Evolutionary conservation across 2,797 vertebrate species (phyloP).

Genomic region (Pseudochromis fuscus): DNA sequence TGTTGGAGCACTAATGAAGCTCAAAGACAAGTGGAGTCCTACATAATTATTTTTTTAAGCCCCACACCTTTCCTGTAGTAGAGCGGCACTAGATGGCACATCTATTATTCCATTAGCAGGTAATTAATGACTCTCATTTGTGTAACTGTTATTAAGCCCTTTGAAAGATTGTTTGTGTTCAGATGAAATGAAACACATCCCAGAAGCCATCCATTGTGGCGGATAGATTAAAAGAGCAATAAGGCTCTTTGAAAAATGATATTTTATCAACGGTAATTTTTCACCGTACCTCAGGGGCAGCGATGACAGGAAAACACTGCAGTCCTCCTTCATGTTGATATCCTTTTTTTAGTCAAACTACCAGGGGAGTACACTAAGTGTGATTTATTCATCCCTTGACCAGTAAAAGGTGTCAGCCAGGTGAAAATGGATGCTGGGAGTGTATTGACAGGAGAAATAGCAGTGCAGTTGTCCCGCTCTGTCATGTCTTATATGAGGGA

Average conservation of each 20-base stretch:
- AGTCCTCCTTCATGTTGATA: constrained; percentile 96
- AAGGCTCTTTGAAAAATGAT: constrained; percentile 97
- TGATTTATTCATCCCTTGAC: constrained; percentile 98
- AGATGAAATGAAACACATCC: constrained; percentile 91
- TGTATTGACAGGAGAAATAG: constrained; percentile 88
- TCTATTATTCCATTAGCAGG: constrained; percentile 93
- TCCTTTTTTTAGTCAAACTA: constrained; percentile 91
- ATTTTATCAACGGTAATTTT: constrained; percentile 97
- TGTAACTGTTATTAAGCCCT: constrained; percentile 91
- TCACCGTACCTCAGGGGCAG: constrained; percentile 92
- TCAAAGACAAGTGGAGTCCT: constrained; percentile 74
- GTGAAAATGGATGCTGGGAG: constrained; percentile 90
- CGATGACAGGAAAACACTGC: constrained; percentile 93
- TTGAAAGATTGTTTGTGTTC: constrained; percentile 92
- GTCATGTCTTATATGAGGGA: constrained; percentile 67
- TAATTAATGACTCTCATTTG: constrained; percentile 94
- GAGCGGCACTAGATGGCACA: constrained; percentile 85
- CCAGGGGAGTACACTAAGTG: constrained; percentile 92
- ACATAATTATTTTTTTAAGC: constrained; percentile 66
- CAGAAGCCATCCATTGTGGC: constrained; percentile 91
- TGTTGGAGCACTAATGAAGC: constrained; percentile 79
- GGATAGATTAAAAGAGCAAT: constrained; percentile 96
- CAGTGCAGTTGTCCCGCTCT: constrained; percentile 82
- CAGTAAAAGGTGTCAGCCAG: constrained; percentile 92
- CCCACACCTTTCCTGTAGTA: constrained; percentile 78